phyloP scores from a whole-genome alignment of 2,797 vertebrate species.

The Pangasius macronema region DNA sequence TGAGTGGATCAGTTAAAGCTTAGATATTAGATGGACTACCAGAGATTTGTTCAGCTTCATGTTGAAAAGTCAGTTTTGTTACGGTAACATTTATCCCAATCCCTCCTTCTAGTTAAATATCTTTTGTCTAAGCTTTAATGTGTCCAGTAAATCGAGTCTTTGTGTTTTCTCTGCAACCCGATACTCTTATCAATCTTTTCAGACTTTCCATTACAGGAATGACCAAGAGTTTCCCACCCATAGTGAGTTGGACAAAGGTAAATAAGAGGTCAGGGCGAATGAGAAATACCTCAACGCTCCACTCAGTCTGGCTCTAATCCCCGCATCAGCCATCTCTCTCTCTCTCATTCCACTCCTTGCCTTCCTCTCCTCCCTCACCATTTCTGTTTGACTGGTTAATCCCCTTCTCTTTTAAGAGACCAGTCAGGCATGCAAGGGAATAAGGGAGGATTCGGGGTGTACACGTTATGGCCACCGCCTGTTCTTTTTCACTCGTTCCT shows the following conservation, averaged over 20 bases:
- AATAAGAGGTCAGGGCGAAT: constrained; percentile 39
- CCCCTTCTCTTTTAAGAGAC: constrained; percentile 54
- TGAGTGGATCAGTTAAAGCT: background rate
- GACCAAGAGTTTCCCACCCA: constrained; percentile 19
- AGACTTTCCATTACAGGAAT: constrained; percentile 7
- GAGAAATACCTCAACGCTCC: constrained; percentile 30
- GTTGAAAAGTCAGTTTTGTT: background rate
- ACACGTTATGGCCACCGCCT: constrained; percentile 34
- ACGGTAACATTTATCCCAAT: background rate
- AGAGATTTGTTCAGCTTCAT: background rate
- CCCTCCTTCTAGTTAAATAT: background rate
- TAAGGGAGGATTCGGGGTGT: constrained; percentile 28
- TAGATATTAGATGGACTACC: constrained; percentile 4
- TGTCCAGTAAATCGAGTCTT: constrained; percentile 3
- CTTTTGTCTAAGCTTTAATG: background rate
- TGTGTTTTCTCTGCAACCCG: constrained; percentile 1
- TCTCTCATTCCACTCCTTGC: constrained; percentile 44
- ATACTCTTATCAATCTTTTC: background rate
- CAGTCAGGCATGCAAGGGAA: constrained; percentile 50
- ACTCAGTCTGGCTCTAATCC: constrained; percentile 46
- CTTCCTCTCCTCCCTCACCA: constrained; percentile 35
- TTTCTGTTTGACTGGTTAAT: constrained; percentile 54
- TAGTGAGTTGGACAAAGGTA: constrained; percentile 21
- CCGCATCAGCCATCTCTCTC: constrained; percentile 24
- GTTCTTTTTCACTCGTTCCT: constrained; percentile 28